Base-by-base conservation (phyloP, 2,113 vertebrate species). In the Tichodroma muraria region DNA sequence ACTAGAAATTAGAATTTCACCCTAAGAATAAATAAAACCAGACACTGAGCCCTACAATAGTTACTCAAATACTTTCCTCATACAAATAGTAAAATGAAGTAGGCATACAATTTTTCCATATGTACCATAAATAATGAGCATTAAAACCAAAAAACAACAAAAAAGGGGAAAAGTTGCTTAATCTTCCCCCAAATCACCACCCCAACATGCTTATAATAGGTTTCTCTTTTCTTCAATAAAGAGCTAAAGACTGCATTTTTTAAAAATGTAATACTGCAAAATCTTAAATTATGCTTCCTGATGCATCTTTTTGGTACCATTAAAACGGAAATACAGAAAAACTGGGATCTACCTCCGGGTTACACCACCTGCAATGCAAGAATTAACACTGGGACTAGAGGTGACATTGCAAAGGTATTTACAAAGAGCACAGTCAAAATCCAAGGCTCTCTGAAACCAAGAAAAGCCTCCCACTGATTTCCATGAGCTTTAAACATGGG, bases 161-260 rank as follows among this genome's bases (percentile, higher is more conserved):
- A 4, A 8, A 1, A 3, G 2, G 4, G 5, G 2, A 3, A 9
- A 66, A 65, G 5, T 21, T 69, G 6, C 23, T 84, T 54, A 50
- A 63, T 35, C 8, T 50, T 81, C 15, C 9, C 13, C 35, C 23
- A 76, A 95, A 79, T 47, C 59, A 85, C 18, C 17, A 64, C 23
- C 5, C 3, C 4, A 80, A 42, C 21, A 14, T 33, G 7, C 19
- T 78, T 47, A 23, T 24, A 52, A 40, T 3, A 60, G 7, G 8
- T 37, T 71, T 78, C 54, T 31, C 3, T 78, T 70, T 63, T 47
- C 28, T 50, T 56, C 38, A 64, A 24, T 18, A 42, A 78, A 73
- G 47, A 68, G 15, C 20, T 70, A 50, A 73, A 73, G 20, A 35
- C 5, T 38, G 18, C 23, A 71, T 31, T 52, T 78, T 42, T 45